Evolutionary conservation across 1,140 invertebrate genomes (phyloP), one percentile per base, ranked within the genome.

Genomic region (Bombus haemorrhoidalis): DNA sequence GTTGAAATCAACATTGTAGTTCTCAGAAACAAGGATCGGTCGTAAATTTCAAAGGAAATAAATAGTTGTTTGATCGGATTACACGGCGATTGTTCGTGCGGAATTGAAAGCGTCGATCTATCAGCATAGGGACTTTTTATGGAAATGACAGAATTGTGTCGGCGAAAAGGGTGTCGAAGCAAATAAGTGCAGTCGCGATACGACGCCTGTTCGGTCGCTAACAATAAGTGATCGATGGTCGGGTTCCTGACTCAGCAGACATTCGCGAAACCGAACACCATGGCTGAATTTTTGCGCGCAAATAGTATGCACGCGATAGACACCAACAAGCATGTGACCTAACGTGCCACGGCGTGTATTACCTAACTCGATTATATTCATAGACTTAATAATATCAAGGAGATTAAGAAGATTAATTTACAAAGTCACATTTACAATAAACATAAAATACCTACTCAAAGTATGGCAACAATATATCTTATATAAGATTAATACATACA

Each of bases 161-260:
- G 82, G 72, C 43, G 74, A 90, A 81, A 75, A 88, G 87, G 83
- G 84, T 91, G 89, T 91, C 89, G 86, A 85, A 37, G 81, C 89
- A 86, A 90, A 91, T 91, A 88, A 90, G 84, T 77, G 86, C 86
- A 89, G 84, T 72, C 68, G 75, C 83, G 87, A 91, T 84, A 90
- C 69, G 71, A 90, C 68, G 87, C 74, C 75, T 77, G 84, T 81
- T 88, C 47, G 86, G 47, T 84, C 84, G 39, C 89, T 90, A 88
- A 88, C 84, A 82, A 86, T 82, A 91, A 88, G 72, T 81, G 87
- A 91, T 90, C 86, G 86, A 87, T 81, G 87, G 85, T 89, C 86
- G 83, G 85, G 89, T 86, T 90, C 72, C 86, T 88, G 78, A 81
- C 74, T 88, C 86, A 81, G 81, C 81, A 71, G 77, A 87, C 80